Evolutionary conservation across 2,113 vertebrate genomes (phyloP).

Genomic region (Carlito syrichta): DNA sequence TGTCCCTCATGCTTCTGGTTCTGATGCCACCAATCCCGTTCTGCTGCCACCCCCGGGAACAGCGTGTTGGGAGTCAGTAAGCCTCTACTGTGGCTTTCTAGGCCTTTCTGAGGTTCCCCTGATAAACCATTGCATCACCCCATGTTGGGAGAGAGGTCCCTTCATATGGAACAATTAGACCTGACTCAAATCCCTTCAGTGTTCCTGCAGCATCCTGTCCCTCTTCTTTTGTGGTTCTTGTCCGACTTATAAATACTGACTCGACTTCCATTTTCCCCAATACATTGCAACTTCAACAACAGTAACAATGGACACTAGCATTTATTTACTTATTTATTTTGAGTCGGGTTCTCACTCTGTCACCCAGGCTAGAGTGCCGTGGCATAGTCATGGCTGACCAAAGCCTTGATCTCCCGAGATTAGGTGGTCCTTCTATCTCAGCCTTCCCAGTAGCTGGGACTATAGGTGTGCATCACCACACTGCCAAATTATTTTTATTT

Average conservation of each 20-base stretch:
- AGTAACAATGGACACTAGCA: neutral
- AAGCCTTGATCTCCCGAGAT: no score
- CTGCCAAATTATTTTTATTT: no score
- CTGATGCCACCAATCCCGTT: neutral
- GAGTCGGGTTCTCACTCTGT: no score
- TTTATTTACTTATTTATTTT: no score
- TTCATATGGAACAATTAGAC: neutral
- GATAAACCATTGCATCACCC: neutral
- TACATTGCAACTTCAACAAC: neutral
- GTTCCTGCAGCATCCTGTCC: neutral
- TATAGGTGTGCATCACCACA: no score
- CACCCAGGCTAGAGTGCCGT: no score
- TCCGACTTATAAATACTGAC: neutral
- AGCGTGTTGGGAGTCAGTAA: neutral
- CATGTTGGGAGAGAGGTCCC: neutral
- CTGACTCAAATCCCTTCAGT: neutral
- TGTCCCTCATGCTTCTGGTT: neutral
- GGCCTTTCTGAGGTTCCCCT: neutral
- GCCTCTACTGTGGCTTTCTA: neutral
- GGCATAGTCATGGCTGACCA: no score
- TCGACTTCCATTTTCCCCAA: neutral
- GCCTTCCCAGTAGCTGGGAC: no score
- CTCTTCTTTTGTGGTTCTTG: neutral
- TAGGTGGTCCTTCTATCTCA: no score
- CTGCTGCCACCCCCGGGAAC: neutral